These are phyloP conservation scores for Hozukius guyotensis DNA, from an alignment of 2,797 vertebrate genomes.

Conservation along the genomic window DNA sequence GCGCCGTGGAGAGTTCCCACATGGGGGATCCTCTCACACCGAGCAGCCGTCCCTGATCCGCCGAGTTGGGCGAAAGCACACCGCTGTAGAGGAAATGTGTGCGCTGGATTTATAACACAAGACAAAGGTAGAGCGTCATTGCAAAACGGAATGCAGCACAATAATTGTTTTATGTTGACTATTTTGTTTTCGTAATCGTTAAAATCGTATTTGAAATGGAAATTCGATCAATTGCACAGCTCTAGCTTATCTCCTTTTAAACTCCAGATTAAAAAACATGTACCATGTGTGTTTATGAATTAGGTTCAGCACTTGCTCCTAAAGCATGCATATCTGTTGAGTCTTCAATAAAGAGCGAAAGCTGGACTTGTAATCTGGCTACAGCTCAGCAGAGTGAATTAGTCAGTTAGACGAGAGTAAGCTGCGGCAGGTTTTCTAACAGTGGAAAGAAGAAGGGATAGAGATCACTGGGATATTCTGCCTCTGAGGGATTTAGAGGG, in stretches of 20 bases:
- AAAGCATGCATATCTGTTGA: neutral
- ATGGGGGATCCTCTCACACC: too few relatives aligned
- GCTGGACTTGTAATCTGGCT: neutral
- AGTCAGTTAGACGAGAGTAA: neutral
- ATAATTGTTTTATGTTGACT: too few relatives aligned
- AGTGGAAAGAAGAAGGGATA: conserved; percentile 15
- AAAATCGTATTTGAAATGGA: too few relatives aligned
- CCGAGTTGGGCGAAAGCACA: too few relatives aligned
- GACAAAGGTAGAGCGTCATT: too few relatives aligned
- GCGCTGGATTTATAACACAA: too few relatives aligned
- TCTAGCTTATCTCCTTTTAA: neutral
- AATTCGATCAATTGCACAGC: too few relatives aligned
- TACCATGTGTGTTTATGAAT: neutral
- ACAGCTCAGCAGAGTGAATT: neutral
- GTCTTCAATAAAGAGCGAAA: neutral
- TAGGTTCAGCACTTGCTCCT: neutral
- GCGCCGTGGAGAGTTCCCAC: too few relatives aligned
- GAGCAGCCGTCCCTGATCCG: too few relatives aligned
- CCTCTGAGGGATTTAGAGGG: conserved; percentile 59
- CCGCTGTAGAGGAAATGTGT: too few relatives aligned
- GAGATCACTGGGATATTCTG: conserved; percentile 49
- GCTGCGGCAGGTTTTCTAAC: conserved; percentile 21
- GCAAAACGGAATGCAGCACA: too few relatives aligned
- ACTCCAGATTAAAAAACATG: neutral
- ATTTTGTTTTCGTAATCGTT: too few relatives aligned